Percentiles rank a stretch among this genome's conserved stretches.
phyloP scores from a whole-genome alignment of 64 coral and sea anemone species.

The Trachythela sp. region DNA sequence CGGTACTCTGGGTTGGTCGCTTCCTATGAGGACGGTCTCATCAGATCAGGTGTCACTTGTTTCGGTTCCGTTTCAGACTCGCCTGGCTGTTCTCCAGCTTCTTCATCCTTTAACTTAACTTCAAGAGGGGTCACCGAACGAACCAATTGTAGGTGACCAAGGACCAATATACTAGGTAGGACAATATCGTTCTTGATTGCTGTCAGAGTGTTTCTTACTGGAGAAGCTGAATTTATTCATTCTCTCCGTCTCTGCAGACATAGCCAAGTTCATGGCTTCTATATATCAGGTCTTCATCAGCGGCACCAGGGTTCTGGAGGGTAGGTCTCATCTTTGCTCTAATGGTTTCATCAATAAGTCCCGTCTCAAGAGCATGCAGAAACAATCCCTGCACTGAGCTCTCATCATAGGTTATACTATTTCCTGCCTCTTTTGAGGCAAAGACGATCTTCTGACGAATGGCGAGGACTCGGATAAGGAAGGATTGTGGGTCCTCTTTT shows the following conservation, averaged over 20 bases:
- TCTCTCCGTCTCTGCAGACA: neutral
- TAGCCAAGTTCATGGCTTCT: neutral
- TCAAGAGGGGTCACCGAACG: constrained; percentile 51
- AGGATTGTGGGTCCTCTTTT: constrained; percentile 55
- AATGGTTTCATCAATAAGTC: constrained; percentile 25
- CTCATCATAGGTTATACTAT: constrained; percentile 36
- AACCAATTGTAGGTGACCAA: constrained; percentile 49
- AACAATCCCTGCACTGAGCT: constrained; percentile 24
- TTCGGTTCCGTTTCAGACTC: neutral
- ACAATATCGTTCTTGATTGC: constrained; percentile 44
- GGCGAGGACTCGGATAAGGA: constrained; percentile 49
- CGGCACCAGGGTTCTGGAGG: neutral
- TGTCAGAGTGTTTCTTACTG: constrained; percentile 49
- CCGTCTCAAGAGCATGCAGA: constrained; percentile 21
- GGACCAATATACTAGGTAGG: constrained; percentile 20
- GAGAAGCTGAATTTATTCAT: neutral
- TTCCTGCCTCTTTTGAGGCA: constrained; percentile 41
- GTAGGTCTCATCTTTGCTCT: neutral
- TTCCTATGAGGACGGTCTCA: constrained; percentile 13
- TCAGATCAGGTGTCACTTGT: neutral
- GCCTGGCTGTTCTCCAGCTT: neutral
- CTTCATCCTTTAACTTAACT: constrained; percentile 21
- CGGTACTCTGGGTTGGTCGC: neutral
- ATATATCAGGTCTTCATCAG: neutral
- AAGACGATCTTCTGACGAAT: constrained; percentile 54